Base-by-base conservation (phyloP, 1,140 invertebrate genomes). In the Drosophila bocki region DNA sequence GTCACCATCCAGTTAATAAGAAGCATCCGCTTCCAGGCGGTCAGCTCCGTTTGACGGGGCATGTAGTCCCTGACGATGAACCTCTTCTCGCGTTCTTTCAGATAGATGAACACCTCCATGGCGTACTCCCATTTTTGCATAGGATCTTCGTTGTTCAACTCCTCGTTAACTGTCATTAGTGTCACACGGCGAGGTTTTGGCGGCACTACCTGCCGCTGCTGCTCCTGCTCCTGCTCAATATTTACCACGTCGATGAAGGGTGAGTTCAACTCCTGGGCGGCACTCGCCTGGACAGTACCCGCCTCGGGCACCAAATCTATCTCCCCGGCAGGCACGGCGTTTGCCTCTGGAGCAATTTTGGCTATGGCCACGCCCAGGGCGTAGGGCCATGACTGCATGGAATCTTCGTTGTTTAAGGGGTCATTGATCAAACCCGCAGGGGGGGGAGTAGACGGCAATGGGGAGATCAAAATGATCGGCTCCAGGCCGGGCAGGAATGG, bases 1-100 rank as follows among this genome's bases (percentile, higher is more conserved):
- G 99, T 98, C n/a, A 99, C 98, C 96, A 99, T 97, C 99, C 99
- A 99, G 93, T 99, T 98, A 5, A 99, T 96, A 1, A 99, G 94
- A 17, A 99, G 94, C 0, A 97, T 95, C 57, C 99, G 94, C 97
- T 99, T 99, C 94, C 96, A 96, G 8, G 94, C 93, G 0, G 96
- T 96, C 42, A 97, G 93, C 42, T 96, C 80, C 3, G 95, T 93
- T 93, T 99, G 97, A n/a, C 93, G 93, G 3, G 94, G 93, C 93
- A 99, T 95, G 87, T 99, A 99, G 86, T 98, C 96, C 5, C 93
- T 93, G 29, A 98, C 95, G n/a, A 92, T 80, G 92, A 97, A 98
- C n/a, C 77, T 50, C 3, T 64, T 62, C 94, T 99, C 99, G 93
- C 98, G 95, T 37, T 94, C 93, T 90, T 96, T 98, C 69, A 99